Evolutionary conservation across 92 coral and sea anemone species (phyloP), one percentile per base, ranked within the genome.

Genomic region (Palythoa grandis): DNA sequence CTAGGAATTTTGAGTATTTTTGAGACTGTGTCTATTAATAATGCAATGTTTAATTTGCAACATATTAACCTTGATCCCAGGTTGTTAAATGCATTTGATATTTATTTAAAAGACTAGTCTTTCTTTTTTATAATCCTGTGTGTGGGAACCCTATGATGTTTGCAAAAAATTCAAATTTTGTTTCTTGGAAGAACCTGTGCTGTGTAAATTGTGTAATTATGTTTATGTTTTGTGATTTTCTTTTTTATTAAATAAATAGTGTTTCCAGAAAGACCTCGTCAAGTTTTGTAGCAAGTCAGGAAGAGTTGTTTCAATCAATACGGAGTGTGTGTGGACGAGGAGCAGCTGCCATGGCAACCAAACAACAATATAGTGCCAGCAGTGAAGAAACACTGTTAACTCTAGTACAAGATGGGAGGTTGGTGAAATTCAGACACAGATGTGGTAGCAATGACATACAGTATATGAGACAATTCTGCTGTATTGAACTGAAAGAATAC

Each of bases 281-380:
- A 47, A 43, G 74, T 65, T 80, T 80, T 80, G 85, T 80, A 48
- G 60, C 74, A 14, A 80, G 14, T 24, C 85, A 80, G 58, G 74
- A 80, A 53, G 61, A 67, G 22, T 24, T 80, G 20, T 80, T 66
- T 63, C 47, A 35, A 24, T 80, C 85, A 1, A 60, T 80, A 14
- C 66, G 85, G 22, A 48, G 63, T 67, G 63, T 80, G 48, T 4
- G 19, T 65, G 85, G 85, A 43, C 74, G 85, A 14, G 74, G 74
- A 6, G 43, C 25, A 65, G 43, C 48, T 22, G 5, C 74, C 24
- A 57, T 14, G 14, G 61, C 20, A 10, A 15, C 58, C 1, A 70
- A 63, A 47, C 85, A 80, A 66, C 35, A 23, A 22, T 14, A 52
- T 7, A 13, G 35, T 29, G 1, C 24, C 3, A 15, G 8, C 19